These are phyloP conservation scores for Charanyca ferruginea DNA, from an alignment of 2,888 invertebrate genomes.

Conservation along the genomic window DNA sequence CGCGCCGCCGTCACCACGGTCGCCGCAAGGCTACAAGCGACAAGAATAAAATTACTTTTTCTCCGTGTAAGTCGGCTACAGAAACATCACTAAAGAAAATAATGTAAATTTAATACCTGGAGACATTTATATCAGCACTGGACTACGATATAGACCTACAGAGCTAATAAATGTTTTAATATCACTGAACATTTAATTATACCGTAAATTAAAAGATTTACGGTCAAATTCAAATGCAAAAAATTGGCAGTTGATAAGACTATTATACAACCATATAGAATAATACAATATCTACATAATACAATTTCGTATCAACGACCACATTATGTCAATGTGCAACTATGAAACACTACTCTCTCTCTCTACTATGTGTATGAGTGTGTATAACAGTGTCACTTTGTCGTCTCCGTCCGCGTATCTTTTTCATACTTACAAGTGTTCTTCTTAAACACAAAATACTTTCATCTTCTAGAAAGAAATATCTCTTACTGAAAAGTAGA, in stretches of 20 bases:
- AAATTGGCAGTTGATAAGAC: too few species aligned
- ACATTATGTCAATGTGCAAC: too few species aligned
- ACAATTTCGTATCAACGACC: too few species aligned
- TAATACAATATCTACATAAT: too few species aligned
- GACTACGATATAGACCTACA: background rate
- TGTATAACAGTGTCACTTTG: too few species aligned
- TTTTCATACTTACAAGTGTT: too few species aligned
- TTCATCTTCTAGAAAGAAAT: background rate
- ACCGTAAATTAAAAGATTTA: background rate
- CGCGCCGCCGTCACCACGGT: background rate
- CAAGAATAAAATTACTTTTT: constrained; percentile 40
- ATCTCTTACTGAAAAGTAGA: background rate
- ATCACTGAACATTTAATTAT: background rate
- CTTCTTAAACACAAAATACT: too few species aligned
- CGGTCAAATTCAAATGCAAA: background rate
- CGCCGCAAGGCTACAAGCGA: constrained; percentile 22
- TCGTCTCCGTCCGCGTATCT: too few species aligned
- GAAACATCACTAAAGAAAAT: constrained; percentile 12
- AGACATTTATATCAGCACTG: background rate
- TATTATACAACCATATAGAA: too few species aligned
- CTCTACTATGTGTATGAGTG: too few species aligned
- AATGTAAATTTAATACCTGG: background rate
- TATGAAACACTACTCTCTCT: too few species aligned
- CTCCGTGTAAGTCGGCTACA: constrained; percentile 17
- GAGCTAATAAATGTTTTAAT: background rate